These are phyloP conservation scores for Macrobrachium rosenbergii DNA, from an alignment of 1,140 invertebrate species.

Conservation along the genomic window DNA sequence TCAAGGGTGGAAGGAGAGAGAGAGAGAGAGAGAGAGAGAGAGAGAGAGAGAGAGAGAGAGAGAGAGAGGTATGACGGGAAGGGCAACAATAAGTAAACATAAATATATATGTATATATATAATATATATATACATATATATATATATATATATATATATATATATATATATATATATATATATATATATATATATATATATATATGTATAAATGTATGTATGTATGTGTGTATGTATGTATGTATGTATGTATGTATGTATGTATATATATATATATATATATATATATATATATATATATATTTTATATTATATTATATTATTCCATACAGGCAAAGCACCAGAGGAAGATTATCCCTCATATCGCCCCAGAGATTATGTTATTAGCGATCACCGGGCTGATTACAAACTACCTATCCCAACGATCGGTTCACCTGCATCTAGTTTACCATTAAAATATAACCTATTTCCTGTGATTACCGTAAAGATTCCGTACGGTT, in stretches of 20 bases:
- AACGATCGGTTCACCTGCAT: too few species aligned
- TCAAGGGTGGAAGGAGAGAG: neutral
- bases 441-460: too few species aligned
- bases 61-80: neutral
- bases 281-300: too few species aligned
- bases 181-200: constrained; percentile 19
- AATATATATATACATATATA: neutral
- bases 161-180: neutral
- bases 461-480: too few species aligned
- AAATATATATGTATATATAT: neutral
- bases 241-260: constrained; percentile 3
- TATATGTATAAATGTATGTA: constrained; percentile 27
- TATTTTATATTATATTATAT: too few species aligned
- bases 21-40: constrained; percentile 26
- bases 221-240: constrained; percentile 33
- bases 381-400: too few species aligned
- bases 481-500: too few species aligned
- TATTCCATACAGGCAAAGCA: too few species aligned
- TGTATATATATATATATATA: constrained; percentile 16
- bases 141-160: neutral
- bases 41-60: constrained; percentile 29
- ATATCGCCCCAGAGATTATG: too few species aligned
- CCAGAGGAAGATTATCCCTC: too few species aligned
- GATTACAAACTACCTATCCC: too few species aligned
- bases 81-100: neutral